Evolutionary conservation across 1,140 invertebrate genomes (phyloP).

Genomic region (Adoxophyes honmai): DNA sequence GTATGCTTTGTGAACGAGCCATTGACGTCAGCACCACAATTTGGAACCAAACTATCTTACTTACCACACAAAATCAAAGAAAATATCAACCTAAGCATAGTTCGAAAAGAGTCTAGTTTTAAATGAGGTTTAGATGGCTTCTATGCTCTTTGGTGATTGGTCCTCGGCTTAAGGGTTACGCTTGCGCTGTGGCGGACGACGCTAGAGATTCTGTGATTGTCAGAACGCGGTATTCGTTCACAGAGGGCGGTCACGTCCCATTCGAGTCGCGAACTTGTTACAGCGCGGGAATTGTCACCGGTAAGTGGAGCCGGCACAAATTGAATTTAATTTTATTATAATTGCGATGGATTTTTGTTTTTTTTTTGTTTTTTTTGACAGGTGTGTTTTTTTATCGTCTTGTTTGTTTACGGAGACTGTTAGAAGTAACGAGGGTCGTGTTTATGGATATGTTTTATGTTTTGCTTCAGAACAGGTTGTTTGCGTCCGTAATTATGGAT

Average conservation of each 20-base stretch:
- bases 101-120: too few relatives aligned
- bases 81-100: too few relatives aligned
- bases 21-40: constrained; percentile 56
- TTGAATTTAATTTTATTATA: background rate
- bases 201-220: constrained; percentile 1
- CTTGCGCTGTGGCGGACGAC: constrained; percentile 3
- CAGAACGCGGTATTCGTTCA: constrained; percentile 11
- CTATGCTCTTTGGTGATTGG: background rate
- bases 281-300: constrained; percentile 5
- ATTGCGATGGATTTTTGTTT: background rate
- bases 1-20: constrained; percentile 63
- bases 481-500: too few relatives aligned
- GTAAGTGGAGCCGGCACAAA: background rate
- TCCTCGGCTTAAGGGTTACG: background rate
- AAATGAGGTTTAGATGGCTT: background rate
- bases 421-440: background rate
- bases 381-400: background rate
- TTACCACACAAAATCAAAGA: too few relatives aligned
- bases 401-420: constrained; percentile 1
- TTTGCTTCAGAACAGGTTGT: background rate
- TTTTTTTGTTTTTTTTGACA: background rate
- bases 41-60: background rate
- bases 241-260: background rate
- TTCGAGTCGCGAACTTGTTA: background rate
- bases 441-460: background rate